Conservation (phyloP, 2,797 vertebrate species). For the Cuculus canorus region DNA sequence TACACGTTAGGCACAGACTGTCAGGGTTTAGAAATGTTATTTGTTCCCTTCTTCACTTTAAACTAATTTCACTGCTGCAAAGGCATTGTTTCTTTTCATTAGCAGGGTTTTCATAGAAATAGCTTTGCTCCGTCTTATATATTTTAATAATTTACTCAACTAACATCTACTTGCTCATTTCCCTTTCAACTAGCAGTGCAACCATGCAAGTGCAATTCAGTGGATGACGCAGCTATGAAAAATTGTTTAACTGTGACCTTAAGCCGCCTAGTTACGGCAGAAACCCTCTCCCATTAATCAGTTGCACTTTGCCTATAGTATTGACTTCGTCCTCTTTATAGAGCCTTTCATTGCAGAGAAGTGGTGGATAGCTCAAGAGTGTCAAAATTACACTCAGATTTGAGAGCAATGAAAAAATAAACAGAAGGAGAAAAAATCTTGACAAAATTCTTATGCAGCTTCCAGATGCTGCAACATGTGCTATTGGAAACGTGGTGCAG, state of each 20-base stretch:
- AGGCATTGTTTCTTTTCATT: constrained; percentile 5
- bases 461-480: background rate
- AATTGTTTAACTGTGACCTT: constrained; percentile 29
- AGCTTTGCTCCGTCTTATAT: background rate
- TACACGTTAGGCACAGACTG: background rate
- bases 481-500: background rate
- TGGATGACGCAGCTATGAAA: constrained; percentile 10
- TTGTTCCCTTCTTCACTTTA: background rate
- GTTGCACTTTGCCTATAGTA: background rate
- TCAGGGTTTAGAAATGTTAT: background rate
- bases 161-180: background rate
- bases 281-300: constrained; percentile 24
- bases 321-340: background rate
- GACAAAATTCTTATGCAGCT: constrained; percentile 10
- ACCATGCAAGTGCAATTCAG: background rate
- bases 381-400: background rate
- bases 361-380: background rate
- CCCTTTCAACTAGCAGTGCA: constrained; percentile 9
- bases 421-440: background rate
- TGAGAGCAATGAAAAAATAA: background rate
- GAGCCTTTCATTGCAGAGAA: background rate
- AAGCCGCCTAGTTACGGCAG: background rate
- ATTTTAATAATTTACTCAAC: constrained; percentile 35
- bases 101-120: background rate
- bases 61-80: background rate